These are phyloP conservation scores for Chiridota heheva DNA, from an alignment of 35 echinoderm and acorn worm species.

Conservation along the genomic window DNA sequence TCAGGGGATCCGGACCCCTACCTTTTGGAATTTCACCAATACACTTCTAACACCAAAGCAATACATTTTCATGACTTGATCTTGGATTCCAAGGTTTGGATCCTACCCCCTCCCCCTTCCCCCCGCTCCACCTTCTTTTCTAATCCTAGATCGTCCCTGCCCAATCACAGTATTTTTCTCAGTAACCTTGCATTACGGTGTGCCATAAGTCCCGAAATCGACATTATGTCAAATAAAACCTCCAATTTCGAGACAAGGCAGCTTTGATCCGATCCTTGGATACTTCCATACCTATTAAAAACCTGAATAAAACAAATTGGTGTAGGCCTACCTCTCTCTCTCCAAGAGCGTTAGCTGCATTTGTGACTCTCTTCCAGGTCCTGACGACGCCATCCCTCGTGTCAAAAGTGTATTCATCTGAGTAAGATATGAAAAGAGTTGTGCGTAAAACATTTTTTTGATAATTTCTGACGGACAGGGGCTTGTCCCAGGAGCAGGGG, in stretches of 20 bases:
- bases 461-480: too few species aligned
- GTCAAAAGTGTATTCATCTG: slow-evolving; percentile 12
- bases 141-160: too few species aligned
- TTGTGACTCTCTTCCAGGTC: slow-evolving; percentile 13
- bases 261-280: not conserved
- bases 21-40: too few species aligned
- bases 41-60: too few species aligned
- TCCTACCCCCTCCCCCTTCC: too few species aligned
- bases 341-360: slow-evolving; percentile 1
- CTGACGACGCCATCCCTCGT: slow-evolving; percentile 4
- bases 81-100: too few species aligned
- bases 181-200: not conserved
- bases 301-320: too few species aligned
- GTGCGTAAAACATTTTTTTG: not conserved
- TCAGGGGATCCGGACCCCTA: too few species aligned
- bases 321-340: slow-evolving; percentile 6
- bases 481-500: too few species aligned
- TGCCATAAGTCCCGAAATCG: not conserved
- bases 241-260: not conserved
- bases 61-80: too few species aligned
- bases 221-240: not conserved
- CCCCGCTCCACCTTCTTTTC: too few species aligned
- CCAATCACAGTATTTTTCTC: not conserved
- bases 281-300: too few species aligned
- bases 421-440: not conserved